phyloP scores from a whole-genome alignment of 2,113 vertebrate species.

The Elanoides forficatus region DNA sequence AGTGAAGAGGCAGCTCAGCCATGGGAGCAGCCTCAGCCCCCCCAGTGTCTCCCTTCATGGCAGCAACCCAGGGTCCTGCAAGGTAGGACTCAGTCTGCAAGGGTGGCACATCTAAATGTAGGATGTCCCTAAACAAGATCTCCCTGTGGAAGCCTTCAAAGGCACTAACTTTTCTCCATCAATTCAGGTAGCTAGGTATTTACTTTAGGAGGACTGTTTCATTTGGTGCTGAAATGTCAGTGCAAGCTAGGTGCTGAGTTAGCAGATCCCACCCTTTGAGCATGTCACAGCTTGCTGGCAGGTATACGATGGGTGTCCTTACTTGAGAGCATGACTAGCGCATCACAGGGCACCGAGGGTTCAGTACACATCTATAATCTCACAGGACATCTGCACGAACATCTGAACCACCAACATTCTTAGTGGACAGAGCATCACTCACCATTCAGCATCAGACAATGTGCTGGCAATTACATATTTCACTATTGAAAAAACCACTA shows the following conservation, averaged over 20 bases:
- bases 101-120: not conserved
- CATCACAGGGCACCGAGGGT: not conserved
- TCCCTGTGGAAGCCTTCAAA: not conserved
- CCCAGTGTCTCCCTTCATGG: not conserved
- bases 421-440: not conserved
- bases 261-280: not conserved
- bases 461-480: not conserved
- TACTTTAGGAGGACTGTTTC: not conserved
- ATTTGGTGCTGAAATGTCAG: not conserved
- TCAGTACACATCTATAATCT: not conserved
- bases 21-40: not conserved
- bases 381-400: not conserved
- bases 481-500: not conserved
- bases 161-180: not conserved
- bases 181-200: not conserved
- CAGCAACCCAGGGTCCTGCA: not conserved
- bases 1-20: not conserved
- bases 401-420: not conserved
- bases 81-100: not conserved
- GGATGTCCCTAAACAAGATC: not conserved
- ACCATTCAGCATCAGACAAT: not conserved
- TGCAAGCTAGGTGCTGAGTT: not conserved
- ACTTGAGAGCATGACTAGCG: not conserved
- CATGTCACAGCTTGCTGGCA: not conserved
- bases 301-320: not conserved